These are phyloP conservation scores for Rattus rattus DNA, from an alignment of 2,113 vertebrate genomes.

Conservation along the genomic window DNA sequence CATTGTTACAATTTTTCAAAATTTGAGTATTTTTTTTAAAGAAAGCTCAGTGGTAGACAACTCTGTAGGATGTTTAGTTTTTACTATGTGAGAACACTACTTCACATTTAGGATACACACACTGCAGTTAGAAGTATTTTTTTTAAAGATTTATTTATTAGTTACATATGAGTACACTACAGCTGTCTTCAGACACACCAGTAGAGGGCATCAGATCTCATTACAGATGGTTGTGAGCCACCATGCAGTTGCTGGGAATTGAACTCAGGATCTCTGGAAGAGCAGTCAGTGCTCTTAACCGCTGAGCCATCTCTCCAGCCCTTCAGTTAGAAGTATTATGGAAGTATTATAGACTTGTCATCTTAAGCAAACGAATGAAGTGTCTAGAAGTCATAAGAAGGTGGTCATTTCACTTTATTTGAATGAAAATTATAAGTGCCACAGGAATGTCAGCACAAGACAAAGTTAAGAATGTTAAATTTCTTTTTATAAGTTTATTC, in stretches of 20 bases:
- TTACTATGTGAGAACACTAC: background rate
- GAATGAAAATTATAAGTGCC: background rate
- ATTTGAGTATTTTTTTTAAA: background rate
- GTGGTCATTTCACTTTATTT: background rate
- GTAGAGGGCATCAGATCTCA: no score
- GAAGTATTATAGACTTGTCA: background rate
- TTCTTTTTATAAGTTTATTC: background rate
- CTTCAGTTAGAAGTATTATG: no score
- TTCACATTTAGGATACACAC: background rate
- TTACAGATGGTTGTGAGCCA: no score
- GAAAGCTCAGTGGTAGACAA: background rate
- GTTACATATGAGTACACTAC: no score
- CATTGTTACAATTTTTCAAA: background rate
- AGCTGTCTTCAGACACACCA: no score
- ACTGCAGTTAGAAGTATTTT: background rate
- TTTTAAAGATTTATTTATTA: no score
- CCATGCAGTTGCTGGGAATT: no score
- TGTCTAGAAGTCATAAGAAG: constrained; percentile 16
- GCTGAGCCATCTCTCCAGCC: no score
- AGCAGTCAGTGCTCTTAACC: no score
- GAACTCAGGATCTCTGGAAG: no score
- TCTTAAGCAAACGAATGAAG: background rate
- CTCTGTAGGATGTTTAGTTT: background rate
- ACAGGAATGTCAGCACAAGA: background rate
- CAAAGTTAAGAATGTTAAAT: constrained; percentile 30